These are phyloP conservation scores for Agrenia bidenticulata DNA, from an alignment of 2,888 invertebrate species.

Conservation along the genomic window DNA sequence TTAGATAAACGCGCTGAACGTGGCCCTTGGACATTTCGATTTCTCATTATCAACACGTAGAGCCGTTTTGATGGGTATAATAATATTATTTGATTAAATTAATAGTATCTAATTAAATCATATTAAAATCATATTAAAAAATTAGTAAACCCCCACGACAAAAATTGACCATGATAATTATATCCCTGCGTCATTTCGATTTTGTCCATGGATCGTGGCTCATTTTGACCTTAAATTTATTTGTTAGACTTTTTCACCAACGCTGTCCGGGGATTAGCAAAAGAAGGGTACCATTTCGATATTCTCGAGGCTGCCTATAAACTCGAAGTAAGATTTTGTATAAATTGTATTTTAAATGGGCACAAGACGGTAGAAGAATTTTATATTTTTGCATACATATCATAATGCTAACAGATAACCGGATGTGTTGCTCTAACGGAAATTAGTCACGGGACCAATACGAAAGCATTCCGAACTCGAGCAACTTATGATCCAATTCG, in stretches of 20 bases:
- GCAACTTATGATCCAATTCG: conserved; percentile 76
- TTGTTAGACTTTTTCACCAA: conserved; percentile 55
- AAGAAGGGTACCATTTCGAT: conserved; percentile 56
- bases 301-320: conserved; percentile 55
- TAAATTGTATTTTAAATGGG: conserved; percentile 2
- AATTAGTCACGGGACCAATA: conserved; percentile 86
- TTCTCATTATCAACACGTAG: conserved; percentile 48
- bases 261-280: conserved; percentile 56
- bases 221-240: too few species aligned
- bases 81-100: too few species aligned
- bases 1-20: conserved; percentile 28
- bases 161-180: too few species aligned
- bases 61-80: conserved; percentile 8
- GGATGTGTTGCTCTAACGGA: conserved; percentile 68
- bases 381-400: not conserved
- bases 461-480: conserved; percentile 76
- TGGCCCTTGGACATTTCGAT: conserved; percentile 49
- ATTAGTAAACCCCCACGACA: too few species aligned
- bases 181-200: too few species aligned
- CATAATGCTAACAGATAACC: conserved; percentile 37
- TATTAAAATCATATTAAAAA: too few species aligned
- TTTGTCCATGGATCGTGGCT: too few species aligned
- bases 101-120: too few species aligned
- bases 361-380: not conserved
- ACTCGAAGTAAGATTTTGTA: conserved; percentile 68